Evolutionary conservation across 2,888 invertebrate genomes (phyloP), one percentile per base, ranked within the genome.

Genomic region (Lutraria lutraria): DNA sequence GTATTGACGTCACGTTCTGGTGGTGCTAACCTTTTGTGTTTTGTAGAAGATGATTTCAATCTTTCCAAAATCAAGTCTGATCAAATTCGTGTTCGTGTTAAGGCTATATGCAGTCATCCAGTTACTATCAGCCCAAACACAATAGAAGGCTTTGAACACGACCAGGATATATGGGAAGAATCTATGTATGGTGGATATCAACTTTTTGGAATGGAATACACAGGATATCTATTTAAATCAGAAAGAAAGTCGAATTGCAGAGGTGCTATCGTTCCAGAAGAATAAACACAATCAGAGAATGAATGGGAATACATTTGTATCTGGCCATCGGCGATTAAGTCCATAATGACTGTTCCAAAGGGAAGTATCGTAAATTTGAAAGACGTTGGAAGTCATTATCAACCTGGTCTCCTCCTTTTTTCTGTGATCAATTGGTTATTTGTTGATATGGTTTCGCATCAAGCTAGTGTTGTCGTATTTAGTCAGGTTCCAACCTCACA

Each of bases 121-220:
- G 8, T 43, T 43, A 43, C 43, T 43, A 43, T 43, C 43, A 43
- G 43, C 43, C 43, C 43, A 4, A 43, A 43, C 8, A 4, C 43
- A 2, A 43, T 43, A 43, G 43, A 43, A 43, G 43, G 43, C 43
- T 43, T 34, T 15, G 21, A 63, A 6, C 83, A 54, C 43, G 83
- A 83, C 19, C 83, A 83, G n/a, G 83, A 83, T 19, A 83, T 68
- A 15, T 76, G 79, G 85, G n/a, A 76, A 52, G 76, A 85, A 43
- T 21, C 52, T 25, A 13, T 34, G n/a, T 6, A 83, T n/a, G 60
- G 63, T 3, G 83, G 83, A 19, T 63, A 83, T 15, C 13, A 34
- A 31, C 43, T 83, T 16, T 43, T 83, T 63, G 83, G 83, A 16
- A 31, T 83, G 0, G 83, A 83, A 68, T 83, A 83, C n/a, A 63